phyloP scores from a whole-genome alignment of 2,888 invertebrate species.

The Keiferia lycopersicella region DNA sequence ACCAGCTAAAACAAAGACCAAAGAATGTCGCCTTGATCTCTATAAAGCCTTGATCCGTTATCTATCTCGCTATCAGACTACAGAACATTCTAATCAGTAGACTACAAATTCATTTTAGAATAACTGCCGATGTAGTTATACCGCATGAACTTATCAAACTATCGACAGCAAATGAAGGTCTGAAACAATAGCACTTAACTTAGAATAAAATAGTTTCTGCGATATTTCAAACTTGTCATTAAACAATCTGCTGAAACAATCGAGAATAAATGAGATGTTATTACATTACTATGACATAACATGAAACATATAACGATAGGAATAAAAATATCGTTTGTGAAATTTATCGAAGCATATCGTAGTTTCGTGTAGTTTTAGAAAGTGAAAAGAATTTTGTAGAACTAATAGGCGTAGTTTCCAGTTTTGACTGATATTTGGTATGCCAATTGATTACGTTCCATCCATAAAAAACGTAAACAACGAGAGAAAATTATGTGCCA shows the following conservation, averaged over 20 bases:
- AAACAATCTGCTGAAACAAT: conserved; percentile 11
- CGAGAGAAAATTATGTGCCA: background rate
- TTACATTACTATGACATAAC: conserved; percentile 24
- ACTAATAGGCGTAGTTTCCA: conserved; percentile 24
- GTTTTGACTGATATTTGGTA: conserved; percentile 15
- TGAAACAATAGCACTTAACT: background rate
- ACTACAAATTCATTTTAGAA: background rate
- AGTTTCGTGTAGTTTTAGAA: conserved; percentile 25
- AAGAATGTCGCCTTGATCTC: conserved; percentile 25
- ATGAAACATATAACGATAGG: conserved; percentile 24
- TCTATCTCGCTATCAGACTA: conserved; percentile 23
- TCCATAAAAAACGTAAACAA: conserved; percentile 20
- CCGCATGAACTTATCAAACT: background rate
- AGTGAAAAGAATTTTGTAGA: conserved; percentile 26
- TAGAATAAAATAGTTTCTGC: background rate
- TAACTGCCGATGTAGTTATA: too few species aligned
- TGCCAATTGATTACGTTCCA: conserved; percentile 23
- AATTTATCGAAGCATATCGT: conserved; percentile 26
- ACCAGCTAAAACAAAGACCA: conserved; percentile 13
- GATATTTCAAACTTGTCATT: background rate
- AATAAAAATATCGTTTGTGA: conserved; percentile 24
- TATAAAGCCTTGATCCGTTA: conserved; percentile 23
- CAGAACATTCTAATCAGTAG: conserved; percentile 9
- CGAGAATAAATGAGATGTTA: conserved; percentile 11
- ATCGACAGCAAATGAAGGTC: background rate